Percentiles rank a stretch among this genome's conserved stretches.
Conservation (phyloP, 2,113 vertebrate genomes). For the Brachyhypopomus gauderio region DNA sequence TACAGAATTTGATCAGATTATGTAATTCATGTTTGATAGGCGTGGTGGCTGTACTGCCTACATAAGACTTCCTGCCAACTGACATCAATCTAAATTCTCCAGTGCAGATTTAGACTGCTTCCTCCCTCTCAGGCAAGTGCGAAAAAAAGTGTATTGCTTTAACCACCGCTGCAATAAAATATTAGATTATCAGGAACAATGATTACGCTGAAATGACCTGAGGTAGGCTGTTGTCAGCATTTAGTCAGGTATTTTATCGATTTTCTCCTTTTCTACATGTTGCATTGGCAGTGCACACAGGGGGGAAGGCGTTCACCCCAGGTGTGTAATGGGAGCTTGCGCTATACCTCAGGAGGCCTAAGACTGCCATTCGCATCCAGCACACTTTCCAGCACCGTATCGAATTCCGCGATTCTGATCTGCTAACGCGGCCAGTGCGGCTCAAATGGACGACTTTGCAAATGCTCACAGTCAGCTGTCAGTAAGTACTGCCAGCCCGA, state of each 20-base stretch:
- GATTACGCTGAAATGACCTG: slow-evolving; percentile 5
- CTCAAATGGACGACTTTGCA: slow-evolving; percentile 47
- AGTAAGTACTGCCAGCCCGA: slow-evolving; percentile 42
- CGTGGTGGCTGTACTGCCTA: neutral
- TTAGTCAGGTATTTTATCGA: slow-evolving; percentile 21
- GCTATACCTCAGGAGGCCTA: slow-evolving; percentile 9
- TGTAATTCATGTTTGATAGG: too few species aligned
- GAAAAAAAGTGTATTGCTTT: neutral
- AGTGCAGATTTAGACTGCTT: neutral
- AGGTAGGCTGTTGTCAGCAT: slow-evolving; percentile 19
- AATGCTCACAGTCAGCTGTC: slow-evolving; percentile 46
- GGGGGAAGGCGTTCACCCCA: neutral
- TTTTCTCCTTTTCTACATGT: neutral
- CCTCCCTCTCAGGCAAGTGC: neutral
- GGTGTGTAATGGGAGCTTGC: slow-evolving; percentile 2
- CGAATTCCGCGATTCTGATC: slow-evolving; percentile 49
- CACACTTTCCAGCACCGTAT: slow-evolving; percentile 25
- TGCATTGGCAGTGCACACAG: neutral
- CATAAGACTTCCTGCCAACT: neutral
- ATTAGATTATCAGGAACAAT: slow-evolving; percentile 11
- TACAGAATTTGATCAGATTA: too few species aligned
- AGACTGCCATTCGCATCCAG: neutral
- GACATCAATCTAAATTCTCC: neutral
- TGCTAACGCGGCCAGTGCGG: slow-evolving; percentile 32
- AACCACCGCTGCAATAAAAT: neutral